Percentiles rank a stretch among this genome's conserved stretches.
Conservation (phyloP, 2,113 vertebrate species). For the Telmatochromis sp. region DNA sequence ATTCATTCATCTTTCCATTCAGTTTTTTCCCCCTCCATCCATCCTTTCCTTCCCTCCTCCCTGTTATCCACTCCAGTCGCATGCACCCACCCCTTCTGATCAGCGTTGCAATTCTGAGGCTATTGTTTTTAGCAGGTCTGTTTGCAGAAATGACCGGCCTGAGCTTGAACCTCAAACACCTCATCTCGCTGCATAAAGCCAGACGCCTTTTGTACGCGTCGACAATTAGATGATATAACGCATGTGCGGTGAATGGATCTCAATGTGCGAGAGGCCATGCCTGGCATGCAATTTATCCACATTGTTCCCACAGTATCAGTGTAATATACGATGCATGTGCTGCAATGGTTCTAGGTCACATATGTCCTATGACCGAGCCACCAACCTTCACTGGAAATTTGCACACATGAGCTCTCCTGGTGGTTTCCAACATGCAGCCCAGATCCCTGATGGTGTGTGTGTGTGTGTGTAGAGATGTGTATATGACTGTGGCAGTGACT, state of each 20-base stretch:
- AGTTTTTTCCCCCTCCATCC: constrained; percentile 18
- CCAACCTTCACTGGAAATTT: constrained; percentile 1
- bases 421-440: background rate
- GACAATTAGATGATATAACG: background rate
- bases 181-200: background rate
- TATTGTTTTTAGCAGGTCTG: constrained; percentile 61
- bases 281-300: background rate
- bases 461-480: background rate
- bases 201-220: background rate
- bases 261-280: background rate
- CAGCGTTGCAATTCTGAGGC: constrained; percentile 27
- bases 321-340: constrained; percentile 4
- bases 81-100: constrained; percentile 38
- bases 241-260: background rate
- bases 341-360: constrained; percentile 37
- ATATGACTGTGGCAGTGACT: constrained; percentile 2
- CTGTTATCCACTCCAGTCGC: constrained; percentile 24
- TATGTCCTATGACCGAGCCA: background rate
- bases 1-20: constrained; percentile 66
- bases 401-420: background rate
- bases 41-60: constrained; percentile 6
- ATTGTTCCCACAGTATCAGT: background rate
- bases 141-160: background rate
- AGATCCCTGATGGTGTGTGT: background rate
- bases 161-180: background rate